A percentile compares a stretch with the other conserved stretches of the same genome.
Conservation (phyloP, 2,888 invertebrate genomes). For the Podabrus alpinus region DNA sequence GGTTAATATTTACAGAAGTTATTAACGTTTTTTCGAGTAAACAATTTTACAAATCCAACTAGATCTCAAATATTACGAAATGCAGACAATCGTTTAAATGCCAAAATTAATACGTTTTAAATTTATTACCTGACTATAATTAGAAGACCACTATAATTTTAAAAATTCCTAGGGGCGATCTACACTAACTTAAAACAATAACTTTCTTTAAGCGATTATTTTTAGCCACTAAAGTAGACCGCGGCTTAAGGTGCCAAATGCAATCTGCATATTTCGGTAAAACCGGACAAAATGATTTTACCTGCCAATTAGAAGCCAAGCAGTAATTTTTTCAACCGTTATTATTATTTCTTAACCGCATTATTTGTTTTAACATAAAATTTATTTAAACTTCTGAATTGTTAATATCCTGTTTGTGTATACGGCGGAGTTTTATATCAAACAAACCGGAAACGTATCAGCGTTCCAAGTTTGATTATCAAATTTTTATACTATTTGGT, state of each 20-base stretch:
- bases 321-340: not conserved
- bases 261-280: not conserved
- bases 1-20: not conserved
- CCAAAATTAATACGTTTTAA: not conserved
- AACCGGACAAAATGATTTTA: not conserved
- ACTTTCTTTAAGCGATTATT: not conserved
- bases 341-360: not conserved
- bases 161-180: not conserved
- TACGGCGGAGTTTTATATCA: not conserved
- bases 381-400: slow-evolving; percentile 3
- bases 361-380: slow-evolving; percentile 1
- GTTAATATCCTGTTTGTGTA: not conserved
- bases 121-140: not conserved
- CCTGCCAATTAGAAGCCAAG: not conserved
- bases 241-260: not conserved
- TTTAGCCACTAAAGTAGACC: not conserved
- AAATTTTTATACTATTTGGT: not conserved
- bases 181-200: not conserved
- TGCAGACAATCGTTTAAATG: not conserved
- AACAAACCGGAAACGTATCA: not conserved
- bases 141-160: not conserved
- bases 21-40: too few species aligned
- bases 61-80: not conserved
- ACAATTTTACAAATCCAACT: too few species aligned
- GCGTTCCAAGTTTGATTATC: not conserved